Percentiles rank a stretch among this genome's conserved stretches.
These are phyloP conservation scores for Hylia prasina DNA, from an alignment of 2,113 vertebrate genomes.

Conservation along the genomic window DNA sequence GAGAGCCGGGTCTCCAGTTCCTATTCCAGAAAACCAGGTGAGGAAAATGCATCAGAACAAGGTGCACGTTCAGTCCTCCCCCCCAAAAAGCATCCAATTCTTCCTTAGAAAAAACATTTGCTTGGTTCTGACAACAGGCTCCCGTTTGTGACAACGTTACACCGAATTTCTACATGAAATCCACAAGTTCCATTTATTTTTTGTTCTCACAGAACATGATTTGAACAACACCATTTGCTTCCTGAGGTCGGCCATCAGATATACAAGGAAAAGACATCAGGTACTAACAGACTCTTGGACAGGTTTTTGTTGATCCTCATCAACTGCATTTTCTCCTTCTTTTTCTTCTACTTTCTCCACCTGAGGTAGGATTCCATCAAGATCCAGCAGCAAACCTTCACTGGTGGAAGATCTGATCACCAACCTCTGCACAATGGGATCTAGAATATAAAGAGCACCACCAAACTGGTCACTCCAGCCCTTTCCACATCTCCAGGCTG, in stretches of 20 bases:
- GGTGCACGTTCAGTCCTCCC: accelerated
- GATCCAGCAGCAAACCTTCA: conserved; percentile 80
- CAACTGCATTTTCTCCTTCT: not conserved
- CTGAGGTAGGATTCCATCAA: conserved; percentile 69
- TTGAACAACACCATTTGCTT: not conserved
- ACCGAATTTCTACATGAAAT: not conserved
- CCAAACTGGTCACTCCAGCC: not conserved
- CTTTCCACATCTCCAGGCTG: not conserved
- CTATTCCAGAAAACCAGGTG: not conserved
- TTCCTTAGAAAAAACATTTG: accelerated
- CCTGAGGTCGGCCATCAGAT: not conserved
- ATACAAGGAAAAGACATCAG: not conserved
- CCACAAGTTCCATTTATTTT: not conserved
- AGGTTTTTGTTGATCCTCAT: not conserved
- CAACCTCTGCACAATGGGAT: conserved; percentile 78
- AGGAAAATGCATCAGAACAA: not conserved
- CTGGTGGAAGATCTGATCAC: conserved; percentile 82
- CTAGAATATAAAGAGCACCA: conserved; percentile 58
- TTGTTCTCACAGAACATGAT: not conserved
- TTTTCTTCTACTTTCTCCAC: not conserved
- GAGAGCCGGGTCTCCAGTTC: no score
- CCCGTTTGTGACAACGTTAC: not conserved
- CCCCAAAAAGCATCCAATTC: not conserved
- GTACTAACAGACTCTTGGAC: not conserved
- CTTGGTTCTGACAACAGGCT: not conserved